These are phyloP conservation scores for Lamellibrachia luymesi DNA, from an alignment of 1,140 invertebrate species.

Conservation along the genomic window DNA sequence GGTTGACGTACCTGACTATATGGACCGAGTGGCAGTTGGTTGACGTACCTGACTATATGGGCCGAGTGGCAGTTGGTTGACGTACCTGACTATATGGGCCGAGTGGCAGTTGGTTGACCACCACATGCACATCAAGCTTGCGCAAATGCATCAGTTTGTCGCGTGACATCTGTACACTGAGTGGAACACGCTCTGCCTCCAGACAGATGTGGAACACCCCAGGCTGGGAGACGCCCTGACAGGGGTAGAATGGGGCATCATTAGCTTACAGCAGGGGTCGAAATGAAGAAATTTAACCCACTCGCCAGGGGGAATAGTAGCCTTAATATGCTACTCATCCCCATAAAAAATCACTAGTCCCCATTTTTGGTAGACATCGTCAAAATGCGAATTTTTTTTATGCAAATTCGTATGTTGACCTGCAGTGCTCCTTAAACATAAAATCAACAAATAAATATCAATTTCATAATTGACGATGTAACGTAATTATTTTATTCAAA, in stretches of 20 bases:
- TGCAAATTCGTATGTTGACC: too few species aligned
- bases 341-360: too few species aligned
- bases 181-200: conserved; percentile 68
- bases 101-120: conserved; percentile 44
- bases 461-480: too few species aligned
- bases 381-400: too few species aligned
- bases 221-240: conserved; percentile 17
- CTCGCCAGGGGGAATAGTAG: too few species aligned
- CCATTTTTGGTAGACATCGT: too few species aligned
- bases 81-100: conserved; percentile 40
- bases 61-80: conserved; percentile 24
- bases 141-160: conserved; percentile 73
- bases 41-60: conserved; percentile 33
- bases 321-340: too few species aligned
- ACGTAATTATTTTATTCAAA: too few species aligned
- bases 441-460: too few species aligned
- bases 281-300: too few species aligned
- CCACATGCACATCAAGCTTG: conserved; percentile 63
- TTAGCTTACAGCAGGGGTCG: neutral
- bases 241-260: conserved; percentile 14
- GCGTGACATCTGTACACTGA: conserved; percentile 73
- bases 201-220: conserved; percentile 68
- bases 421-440: too few species aligned
- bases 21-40: neutral
- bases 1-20: too few species aligned